These are phyloP conservation scores for Protaetia brevitarsis DNA, from an alignment of 1,140 invertebrate genomes.

Conservation along the genomic window DNA sequence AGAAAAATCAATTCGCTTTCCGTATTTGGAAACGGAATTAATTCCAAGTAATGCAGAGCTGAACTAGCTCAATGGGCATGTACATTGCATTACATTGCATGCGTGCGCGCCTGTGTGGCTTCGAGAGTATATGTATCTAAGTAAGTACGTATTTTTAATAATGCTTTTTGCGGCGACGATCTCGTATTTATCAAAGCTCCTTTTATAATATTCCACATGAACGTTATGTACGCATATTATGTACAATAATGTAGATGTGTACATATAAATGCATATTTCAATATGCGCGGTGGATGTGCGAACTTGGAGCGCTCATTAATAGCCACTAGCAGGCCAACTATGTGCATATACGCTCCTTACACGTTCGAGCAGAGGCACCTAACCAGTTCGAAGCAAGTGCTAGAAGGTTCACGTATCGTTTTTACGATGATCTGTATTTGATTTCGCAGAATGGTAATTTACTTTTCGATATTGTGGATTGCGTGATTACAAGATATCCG, in stretches of 20 bases:
- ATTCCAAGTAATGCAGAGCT: constrained; percentile 9
- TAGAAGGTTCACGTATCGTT: constrained; percentile 7
- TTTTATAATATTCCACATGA: constrained; percentile 15
- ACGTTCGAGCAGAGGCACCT: neutral
- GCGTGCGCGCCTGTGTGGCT: neutral
- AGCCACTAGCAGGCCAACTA: neutral
- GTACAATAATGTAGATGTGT: neutral
- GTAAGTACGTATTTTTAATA: constrained; percentile 6
- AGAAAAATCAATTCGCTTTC: constrained; percentile 16
- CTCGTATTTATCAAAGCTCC: constrained; percentile 2
- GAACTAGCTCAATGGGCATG: constrained; percentile 1
- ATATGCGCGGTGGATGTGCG: neutral
- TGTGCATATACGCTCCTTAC: neutral
- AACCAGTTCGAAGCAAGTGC: neutral
- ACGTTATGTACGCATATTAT: neutral
- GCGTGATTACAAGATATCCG: neutral
- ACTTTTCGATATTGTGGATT: neutral
- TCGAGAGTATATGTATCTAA: neutral
- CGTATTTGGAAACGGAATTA: constrained; percentile 3
- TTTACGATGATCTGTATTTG: constrained; percentile 3
- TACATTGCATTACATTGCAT: neutral
- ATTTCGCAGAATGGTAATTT: constrained; percentile 15
- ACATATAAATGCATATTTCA: neutral
- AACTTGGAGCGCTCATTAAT: neutral
- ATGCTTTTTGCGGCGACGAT: neutral